Conservation (phyloP, 2,113 vertebrate genomes). For the Physeter macrocephalus region DNA sequence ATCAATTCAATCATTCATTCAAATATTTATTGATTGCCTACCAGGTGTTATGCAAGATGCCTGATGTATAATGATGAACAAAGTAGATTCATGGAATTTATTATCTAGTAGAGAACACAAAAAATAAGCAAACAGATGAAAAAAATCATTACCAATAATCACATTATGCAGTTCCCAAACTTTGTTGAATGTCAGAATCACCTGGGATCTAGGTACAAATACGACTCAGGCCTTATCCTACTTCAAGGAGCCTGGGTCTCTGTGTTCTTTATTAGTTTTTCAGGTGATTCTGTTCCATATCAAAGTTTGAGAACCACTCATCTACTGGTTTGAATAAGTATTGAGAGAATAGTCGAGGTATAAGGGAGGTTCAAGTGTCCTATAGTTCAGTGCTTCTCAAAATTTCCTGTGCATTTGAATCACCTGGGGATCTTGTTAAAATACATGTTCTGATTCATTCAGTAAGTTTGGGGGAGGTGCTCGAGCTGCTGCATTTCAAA, state of each 20-base stretch:
- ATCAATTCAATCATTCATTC: background rate
- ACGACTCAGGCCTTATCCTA: background rate
- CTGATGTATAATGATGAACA: background rate
- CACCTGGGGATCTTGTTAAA: background rate
- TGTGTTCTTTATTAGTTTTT: background rate
- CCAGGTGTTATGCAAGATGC: background rate
- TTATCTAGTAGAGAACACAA: background rate
- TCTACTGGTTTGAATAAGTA: background rate
- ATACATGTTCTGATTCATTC: background rate
- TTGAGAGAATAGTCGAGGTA: background rate
- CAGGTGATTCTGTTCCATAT: background rate
- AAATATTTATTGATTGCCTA: background rate
- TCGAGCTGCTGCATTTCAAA: background rate
- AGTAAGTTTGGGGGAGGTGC: background rate
- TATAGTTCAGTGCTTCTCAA: background rate
- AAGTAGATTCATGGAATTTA: background rate
- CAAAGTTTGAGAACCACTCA: background rate
- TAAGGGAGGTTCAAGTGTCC: background rate
- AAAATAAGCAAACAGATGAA: background rate
- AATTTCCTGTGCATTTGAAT: slow-evolving; percentile 1
- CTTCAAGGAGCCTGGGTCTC: background rate
- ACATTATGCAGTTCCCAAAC: background rate
- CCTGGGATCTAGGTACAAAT: background rate
- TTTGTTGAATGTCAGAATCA: background rate
- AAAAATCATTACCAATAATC: background rate